phyloP scores from a whole-genome alignment of 2,113 vertebrate species.

The Henicopernis longicauda region DNA sequence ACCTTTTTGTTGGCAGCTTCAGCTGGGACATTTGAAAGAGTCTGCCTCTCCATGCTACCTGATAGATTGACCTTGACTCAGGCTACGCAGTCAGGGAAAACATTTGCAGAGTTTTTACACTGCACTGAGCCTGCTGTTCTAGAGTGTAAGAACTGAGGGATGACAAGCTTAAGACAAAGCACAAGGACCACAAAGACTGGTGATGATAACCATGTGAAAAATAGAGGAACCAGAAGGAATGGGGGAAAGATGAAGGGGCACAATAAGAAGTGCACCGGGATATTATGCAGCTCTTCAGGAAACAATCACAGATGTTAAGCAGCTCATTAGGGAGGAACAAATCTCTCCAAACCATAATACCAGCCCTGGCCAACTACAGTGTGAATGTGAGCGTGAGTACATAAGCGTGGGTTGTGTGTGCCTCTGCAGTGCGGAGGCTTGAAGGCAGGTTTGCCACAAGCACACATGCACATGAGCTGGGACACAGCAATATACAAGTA shows the following conservation, averaged over 20 bases:
- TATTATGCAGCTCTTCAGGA: not conserved
- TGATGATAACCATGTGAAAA: not conserved
- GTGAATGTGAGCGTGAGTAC: not conserved
- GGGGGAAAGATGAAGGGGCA: not conserved
- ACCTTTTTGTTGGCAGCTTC: not conserved
- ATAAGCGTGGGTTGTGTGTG: not conserved
- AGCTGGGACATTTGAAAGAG: not conserved
- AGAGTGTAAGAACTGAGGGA: not conserved
- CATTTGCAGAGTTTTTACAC: not conserved
- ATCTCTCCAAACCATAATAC: not conserved
- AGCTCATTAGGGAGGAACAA: not conserved
- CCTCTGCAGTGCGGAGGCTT: not conserved
- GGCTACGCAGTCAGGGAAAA: not conserved
- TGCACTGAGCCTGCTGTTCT: not conserved
- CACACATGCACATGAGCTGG: not conserved
- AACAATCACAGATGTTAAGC: not conserved
- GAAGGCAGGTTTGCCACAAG: not conserved
- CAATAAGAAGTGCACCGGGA: not conserved
- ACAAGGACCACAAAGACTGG: not conserved
- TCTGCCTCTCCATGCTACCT: not conserved
- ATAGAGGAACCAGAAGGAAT: not conserved
- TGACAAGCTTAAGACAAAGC: not conserved
- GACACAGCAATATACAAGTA: not conserved
- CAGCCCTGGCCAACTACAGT: not conserved
- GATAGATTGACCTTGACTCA: not conserved